Conservation (phyloP, 2,113 vertebrate species). For the Cyprinodon brontotheroides region DNA sequence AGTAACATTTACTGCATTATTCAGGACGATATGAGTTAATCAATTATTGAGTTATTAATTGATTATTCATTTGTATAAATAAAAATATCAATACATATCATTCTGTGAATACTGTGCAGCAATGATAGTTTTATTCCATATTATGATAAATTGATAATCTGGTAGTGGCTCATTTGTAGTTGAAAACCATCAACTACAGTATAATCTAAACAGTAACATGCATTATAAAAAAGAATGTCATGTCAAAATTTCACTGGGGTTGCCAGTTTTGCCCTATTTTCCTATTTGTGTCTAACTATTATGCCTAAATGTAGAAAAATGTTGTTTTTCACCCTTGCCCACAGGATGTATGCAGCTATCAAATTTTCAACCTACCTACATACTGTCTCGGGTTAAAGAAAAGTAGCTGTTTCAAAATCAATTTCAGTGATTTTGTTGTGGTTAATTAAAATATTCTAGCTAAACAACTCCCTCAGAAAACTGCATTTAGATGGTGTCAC, state of each 20-base stretch:
- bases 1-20: too few species aligned
- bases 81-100: too few species aligned
- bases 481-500: background rate
- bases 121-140: background rate
- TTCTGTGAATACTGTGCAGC: background rate
- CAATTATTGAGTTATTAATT: too few species aligned
- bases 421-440: background rate
- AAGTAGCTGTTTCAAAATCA: background rate
- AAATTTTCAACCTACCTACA: too few species aligned
- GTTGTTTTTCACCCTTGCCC: too few species aligned
- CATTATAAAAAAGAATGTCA: background rate
- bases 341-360: too few species aligned
- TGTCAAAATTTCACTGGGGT: too few species aligned
- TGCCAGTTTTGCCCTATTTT: background rate
- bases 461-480: background rate
- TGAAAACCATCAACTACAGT: background rate
- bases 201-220: background rate
- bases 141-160: background rate
- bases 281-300: too few species aligned
- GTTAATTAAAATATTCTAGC: background rate
- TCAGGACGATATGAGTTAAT: too few species aligned
- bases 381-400: too few species aligned
- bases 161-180: background rate
- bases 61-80: too few species aligned
- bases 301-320: too few species aligned